Evolutionary conservation across 2,888 invertebrate genomes (phyloP).

Genomic region (Coelopa pilipes): DNA sequence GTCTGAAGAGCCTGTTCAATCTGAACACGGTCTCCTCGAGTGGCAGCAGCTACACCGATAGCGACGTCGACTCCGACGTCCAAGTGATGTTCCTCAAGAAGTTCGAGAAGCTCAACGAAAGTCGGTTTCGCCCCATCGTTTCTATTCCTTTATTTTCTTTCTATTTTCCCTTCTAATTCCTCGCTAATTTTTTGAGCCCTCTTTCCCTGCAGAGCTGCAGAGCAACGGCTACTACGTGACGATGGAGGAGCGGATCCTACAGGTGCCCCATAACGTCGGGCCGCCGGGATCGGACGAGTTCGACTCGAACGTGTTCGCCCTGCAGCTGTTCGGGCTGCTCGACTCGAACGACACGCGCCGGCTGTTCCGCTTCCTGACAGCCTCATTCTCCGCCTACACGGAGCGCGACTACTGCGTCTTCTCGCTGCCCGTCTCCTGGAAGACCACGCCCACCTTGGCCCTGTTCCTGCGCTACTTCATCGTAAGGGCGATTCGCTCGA

Average conservation of each 20-base stretch:
- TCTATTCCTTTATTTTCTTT: neutral
- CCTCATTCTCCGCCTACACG: constrained; percentile 76
- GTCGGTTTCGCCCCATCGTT: neutral
- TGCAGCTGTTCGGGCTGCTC: constrained; percentile 55
- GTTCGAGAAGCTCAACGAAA: constrained; percentile 23
- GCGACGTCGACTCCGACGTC: constrained; percentile 14
- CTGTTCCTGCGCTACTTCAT: constrained; percentile 53
- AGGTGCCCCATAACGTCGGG: constrained; percentile 37
- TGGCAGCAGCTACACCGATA: neutral
- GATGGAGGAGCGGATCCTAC: neutral
- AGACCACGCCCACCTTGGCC: constrained; percentile 31
- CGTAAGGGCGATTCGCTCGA: no score
- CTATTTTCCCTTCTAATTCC: neutral
- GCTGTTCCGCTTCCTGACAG: constrained; percentile 71
- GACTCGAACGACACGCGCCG: constrained; percentile 67
- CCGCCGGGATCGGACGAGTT: neutral
- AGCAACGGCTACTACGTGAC: constrained; percentile 26
- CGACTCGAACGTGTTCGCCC: constrained; percentile 51
- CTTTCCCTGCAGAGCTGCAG: constrained; percentile 13
- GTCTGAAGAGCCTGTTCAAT: neutral
- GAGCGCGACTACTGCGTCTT: constrained; percentile 70
- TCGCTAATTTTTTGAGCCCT: neutral
- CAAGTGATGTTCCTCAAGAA: constrained; percentile 36
- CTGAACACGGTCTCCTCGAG: neutral
- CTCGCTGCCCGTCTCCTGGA: constrained; percentile 44